Percentiles rank a stretch among this genome's conserved stretches.
phyloP scores from a whole-genome alignment of 92 coral and sea anemone species.

The Hydrozoanthus gracilis region DNA sequence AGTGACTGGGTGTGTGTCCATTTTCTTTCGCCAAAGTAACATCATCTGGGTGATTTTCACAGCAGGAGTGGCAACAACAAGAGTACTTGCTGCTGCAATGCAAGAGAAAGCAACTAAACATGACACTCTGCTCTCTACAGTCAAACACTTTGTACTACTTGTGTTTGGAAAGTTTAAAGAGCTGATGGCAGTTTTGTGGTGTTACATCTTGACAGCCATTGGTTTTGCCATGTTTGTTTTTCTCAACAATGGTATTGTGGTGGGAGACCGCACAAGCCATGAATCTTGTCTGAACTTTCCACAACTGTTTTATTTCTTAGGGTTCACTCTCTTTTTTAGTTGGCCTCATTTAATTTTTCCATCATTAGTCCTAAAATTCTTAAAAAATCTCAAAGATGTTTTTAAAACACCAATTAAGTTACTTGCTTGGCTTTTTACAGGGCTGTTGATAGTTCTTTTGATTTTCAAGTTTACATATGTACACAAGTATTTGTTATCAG shows the following conservation, averaged over 20 bases:
- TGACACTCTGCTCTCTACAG: constrained; percentile 44
- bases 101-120: constrained; percentile 22
- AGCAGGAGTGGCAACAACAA: constrained; percentile 82
- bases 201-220: constrained; percentile 71
- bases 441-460: constrained; percentile 44
- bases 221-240: constrained; percentile 71
- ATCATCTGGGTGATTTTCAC: constrained; percentile 91
- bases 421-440: constrained; percentile 31
- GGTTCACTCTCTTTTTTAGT: constrained; percentile 79
- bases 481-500: constrained; percentile 89
- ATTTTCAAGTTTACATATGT: constrained; percentile 80
- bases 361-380: constrained; percentile 46
- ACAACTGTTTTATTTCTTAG: constrained; percentile 83
- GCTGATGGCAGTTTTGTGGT: constrained; percentile 63
- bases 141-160: constrained; percentile 44
- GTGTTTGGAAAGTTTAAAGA: constrained; percentile 50
- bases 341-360: constrained; percentile 71
- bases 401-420: constrained; percentile 55
- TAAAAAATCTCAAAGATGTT: constrained; percentile 34
- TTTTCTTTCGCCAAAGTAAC: constrained; percentile 89
- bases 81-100: constrained; percentile 54
- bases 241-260: constrained; percentile 84
- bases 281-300: constrained; percentile 88
- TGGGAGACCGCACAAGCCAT: constrained; percentile 88
- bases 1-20: constrained; percentile 67